These are phyloP conservation scores for Xylota segnis DNA, from an alignment of 2,888 invertebrate species.

Conservation along the genomic window DNA sequence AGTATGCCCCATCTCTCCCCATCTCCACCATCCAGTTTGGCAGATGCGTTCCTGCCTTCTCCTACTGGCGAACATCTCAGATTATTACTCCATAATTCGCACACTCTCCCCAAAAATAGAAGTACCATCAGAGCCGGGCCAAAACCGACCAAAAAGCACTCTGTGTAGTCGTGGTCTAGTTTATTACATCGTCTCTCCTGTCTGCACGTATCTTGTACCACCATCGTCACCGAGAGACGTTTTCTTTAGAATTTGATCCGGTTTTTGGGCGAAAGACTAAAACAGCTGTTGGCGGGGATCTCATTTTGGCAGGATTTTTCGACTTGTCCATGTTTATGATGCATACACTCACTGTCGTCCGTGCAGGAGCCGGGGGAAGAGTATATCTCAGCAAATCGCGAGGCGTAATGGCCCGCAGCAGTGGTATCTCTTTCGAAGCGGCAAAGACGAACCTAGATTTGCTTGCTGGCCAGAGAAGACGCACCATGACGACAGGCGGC, in stretches of 20 bases:
- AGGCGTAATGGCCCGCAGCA: conserved; percentile 52
- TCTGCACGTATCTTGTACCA: conserved; percentile 31
- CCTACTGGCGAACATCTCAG: conserved; percentile 39
- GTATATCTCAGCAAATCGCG: conserved; percentile 55
- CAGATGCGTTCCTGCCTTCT: neutral
- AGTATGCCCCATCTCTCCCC: neutral
- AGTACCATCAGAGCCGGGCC: conserved; percentile 50
- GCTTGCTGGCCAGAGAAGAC: neutral
- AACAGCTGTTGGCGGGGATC: conserved; percentile 74
- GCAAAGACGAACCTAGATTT: conserved; percentile 48
- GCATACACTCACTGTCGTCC: too few species aligned
- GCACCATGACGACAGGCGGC: conserved; percentile 2
- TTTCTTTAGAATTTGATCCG: conserved; percentile 62
- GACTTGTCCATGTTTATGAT: conserved; percentile 73
- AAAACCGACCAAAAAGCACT: conserved; percentile 52
- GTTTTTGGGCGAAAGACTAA: conserved; percentile 50
- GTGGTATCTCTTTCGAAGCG: conserved; percentile 50
- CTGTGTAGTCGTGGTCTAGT: conserved; percentile 64
- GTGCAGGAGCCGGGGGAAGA: conserved; percentile 17
- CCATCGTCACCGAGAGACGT: conserved; percentile 10
- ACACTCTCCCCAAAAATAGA: conserved; percentile 65
- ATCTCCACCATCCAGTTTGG: neutral
- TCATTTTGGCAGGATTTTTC: conserved; percentile 73
- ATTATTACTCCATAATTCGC: conserved; percentile 73
- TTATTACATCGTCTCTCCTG: conserved; percentile 68